Percentiles rank a stretch among this genome's conserved stretches.
These are phyloP conservation scores for Xerus rutilus DNA, from an alignment of 2,797 vertebrate genomes.

Conservation along the genomic window DNA sequence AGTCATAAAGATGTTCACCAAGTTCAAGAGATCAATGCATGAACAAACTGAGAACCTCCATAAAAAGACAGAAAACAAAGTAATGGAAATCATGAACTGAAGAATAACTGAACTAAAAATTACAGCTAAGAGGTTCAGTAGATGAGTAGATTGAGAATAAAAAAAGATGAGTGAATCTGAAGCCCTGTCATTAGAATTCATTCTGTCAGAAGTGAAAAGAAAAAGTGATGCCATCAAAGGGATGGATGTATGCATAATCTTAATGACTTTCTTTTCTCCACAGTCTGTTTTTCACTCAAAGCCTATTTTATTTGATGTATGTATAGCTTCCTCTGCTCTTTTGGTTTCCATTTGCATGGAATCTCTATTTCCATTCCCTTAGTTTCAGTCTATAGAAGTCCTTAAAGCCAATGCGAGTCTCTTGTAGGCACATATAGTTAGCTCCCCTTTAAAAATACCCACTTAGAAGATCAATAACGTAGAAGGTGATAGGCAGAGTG, in stretches of 20 bases:
- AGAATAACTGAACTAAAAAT: neutral
- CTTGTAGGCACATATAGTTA: neutral
- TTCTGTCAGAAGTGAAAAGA: neutral
- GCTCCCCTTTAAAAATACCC: neutral
- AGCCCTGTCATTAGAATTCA: neutral
- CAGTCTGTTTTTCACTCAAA: neutral
- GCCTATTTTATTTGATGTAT: neutral
- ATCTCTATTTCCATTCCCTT: neutral
- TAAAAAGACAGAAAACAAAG: neutral
- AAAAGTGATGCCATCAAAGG: neutral
- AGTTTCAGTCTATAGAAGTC: neutral
- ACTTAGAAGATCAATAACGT: no score
- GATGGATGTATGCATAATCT: neutral
- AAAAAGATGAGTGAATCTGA: neutral
- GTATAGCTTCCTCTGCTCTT: neutral
- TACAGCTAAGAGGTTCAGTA: neutral
- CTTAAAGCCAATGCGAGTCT: neutral
- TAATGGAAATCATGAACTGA: neutral
- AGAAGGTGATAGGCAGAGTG: no score
- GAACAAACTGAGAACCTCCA: neutral
- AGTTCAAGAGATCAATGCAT: neutral
- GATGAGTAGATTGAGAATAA: neutral
- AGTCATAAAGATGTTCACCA: neutral
- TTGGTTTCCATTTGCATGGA: neutral
- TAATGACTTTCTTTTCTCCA: neutral